A percentile compares a stretch with the other conserved stretches of the same genome.
Evolutionary conservation across 2,113 vertebrate species (phyloP).

Genomic region (Ciconia stormi): DNA sequence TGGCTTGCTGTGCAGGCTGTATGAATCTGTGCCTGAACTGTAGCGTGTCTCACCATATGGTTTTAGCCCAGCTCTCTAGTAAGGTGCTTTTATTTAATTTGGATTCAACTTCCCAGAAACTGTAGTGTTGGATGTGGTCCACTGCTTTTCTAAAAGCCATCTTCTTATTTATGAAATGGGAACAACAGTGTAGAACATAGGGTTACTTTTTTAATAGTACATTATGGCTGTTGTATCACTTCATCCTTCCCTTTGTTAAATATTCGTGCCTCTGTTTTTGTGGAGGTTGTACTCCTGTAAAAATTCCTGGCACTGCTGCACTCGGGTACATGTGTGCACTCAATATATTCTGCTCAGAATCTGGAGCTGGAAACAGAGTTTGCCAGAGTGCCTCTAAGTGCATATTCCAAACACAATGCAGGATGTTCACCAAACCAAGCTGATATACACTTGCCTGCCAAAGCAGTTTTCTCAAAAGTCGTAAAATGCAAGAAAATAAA

Average conservation of each 20-base stretch:
- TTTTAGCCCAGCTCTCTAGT: neutral
- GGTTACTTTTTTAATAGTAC: neutral
- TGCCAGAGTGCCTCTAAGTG: neutral
- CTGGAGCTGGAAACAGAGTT: conserved; percentile 25
- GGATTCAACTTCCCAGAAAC: neutral
- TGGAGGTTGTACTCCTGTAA: conserved; percentile 18
- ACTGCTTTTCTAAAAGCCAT: neutral
- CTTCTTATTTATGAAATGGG: neutral
- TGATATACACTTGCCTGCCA: conserved; percentile 18
- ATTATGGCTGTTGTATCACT: neutral
- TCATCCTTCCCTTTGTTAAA: neutral
- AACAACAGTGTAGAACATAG: neutral
- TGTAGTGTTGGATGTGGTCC: neutral
- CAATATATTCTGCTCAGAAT: conserved; percentile 23
- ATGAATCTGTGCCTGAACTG: neutral
- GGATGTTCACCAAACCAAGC: conserved; percentile 32
- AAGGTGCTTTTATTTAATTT: neutral
- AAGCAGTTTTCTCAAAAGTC: conserved; percentile 24
- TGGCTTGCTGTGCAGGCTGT: neutral
- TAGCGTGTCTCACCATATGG: neutral
- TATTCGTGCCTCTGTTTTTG: neutral
- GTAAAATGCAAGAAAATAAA: conserved; percentile 47
- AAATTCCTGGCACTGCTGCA: conserved; percentile 11
- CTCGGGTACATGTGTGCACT: neutral
- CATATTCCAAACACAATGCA: neutral